These are phyloP conservation scores for Polypedilum vanderplanki DNA, from an alignment of 1,140 invertebrate species.

Conservation along the genomic window DNA sequence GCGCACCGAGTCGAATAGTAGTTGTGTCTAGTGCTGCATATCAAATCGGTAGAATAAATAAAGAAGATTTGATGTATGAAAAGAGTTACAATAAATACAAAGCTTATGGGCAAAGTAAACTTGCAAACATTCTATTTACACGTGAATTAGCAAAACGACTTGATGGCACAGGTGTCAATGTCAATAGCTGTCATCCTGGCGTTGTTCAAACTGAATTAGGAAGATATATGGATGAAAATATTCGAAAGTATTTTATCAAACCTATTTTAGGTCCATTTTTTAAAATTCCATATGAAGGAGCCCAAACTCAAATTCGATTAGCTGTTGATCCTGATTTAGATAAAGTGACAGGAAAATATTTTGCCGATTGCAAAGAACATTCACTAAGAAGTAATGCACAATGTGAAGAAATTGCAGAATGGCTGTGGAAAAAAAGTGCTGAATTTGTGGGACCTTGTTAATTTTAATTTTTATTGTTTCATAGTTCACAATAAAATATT, in stretches of 20 bases:
- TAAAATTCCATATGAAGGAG: conserved; percentile 60
- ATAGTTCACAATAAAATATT: no score
- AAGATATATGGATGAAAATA: conserved; percentile 53
- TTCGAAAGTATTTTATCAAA: conserved; percentile 34
- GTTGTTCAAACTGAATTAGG: conserved; percentile 63
- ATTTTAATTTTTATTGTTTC: not conserved
- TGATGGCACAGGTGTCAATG: conserved; percentile 50
- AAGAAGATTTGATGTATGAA: conserved; percentile 54
- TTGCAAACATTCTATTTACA: conserved; percentile 61
- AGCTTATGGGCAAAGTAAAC: conserved; percentile 60
- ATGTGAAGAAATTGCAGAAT: conserved; percentile 48
- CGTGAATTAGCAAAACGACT: conserved; percentile 52
- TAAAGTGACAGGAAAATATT: conserved; percentile 53
- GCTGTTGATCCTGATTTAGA: conserved; percentile 63
- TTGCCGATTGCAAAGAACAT: conserved; percentile 52
- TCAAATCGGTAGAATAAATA: conserved; percentile 52
- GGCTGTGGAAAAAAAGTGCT: conserved; percentile 67
- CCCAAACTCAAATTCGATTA: conserved; percentile 73
- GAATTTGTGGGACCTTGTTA: conserved; percentile 48
- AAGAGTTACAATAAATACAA: conserved; percentile 47
- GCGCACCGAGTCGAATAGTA: conserved; percentile 53
- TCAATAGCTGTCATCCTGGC: conserved; percentile 55
- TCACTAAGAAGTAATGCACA: conserved; percentile 45
- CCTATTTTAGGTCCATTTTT: conserved; percentile 44
- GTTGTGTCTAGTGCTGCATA: conserved; percentile 62